phyloP scores from a whole-genome alignment of 2,113 vertebrate species.

The Dipodomys merriami region DNA sequence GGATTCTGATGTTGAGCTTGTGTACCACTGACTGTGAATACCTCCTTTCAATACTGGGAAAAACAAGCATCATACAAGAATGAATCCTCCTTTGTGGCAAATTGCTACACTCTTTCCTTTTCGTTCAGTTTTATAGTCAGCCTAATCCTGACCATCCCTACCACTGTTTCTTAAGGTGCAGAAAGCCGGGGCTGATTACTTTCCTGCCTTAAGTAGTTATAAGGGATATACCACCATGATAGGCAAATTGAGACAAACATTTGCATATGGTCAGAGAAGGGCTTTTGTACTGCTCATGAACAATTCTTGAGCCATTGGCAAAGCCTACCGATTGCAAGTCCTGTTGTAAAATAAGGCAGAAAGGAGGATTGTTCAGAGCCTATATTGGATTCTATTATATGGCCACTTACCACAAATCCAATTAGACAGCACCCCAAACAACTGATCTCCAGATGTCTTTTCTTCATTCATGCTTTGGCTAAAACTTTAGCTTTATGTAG shows the following conservation, averaged over 20 bases:
- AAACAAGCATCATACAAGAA: neutral
- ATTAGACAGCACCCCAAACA: conserved; percentile 49
- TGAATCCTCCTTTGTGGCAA: neutral
- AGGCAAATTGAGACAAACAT: neutral
- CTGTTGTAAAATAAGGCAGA: neutral
- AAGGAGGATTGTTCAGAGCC: neutral
- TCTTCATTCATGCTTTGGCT: conserved; percentile 32
- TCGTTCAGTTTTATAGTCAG: neutral
- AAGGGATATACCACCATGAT: neutral
- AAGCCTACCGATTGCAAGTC: neutral
- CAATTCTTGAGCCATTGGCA: neutral
- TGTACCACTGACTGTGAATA: neutral
- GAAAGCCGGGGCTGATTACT: neutral
- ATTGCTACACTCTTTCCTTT: neutral
- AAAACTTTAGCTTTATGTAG: conserved; percentile 47
- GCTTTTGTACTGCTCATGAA: neutral
- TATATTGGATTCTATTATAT: neutral
- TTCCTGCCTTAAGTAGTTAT: neutral
- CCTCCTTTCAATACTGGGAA: neutral
- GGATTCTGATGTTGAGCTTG: neutral
- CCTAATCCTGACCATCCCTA: neutral
- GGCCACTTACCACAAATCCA: conserved; percentile 7
- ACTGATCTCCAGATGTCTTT: conserved; percentile 63
- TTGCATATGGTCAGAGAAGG: neutral
- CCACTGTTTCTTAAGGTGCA: neutral